Evolutionary conservation across 1,140 invertebrate genomes (phyloP).

Genomic region (Venustaconcha ellipsiformis): DNA sequence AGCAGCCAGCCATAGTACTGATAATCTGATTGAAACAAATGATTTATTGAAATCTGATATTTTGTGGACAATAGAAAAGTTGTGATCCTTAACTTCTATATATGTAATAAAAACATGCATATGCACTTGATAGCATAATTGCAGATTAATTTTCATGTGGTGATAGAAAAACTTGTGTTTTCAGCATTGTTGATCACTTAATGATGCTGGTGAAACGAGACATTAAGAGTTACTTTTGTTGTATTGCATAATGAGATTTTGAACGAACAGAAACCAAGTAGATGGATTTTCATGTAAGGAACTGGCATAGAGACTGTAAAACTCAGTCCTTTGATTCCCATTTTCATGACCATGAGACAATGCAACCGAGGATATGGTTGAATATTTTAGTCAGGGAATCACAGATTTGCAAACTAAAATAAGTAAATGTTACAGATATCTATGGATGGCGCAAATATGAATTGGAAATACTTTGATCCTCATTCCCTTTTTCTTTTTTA

Average conservation of each 20-base stretch:
- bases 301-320: conserved; percentile 22
- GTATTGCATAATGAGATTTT: conserved; percentile 39
- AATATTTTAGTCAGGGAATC: conserved; percentile 16
- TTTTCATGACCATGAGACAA: conserved; percentile 40
- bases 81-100: too few relatives aligned
- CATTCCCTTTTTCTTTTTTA: too few relatives aligned
- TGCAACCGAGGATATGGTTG: conserved; percentile 32
- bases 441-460: conserved; percentile 50
- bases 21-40: too few relatives aligned
- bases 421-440: conserved; percentile 33
- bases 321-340: conserved; percentile 32
- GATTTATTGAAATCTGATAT: too few relatives aligned
- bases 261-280: conserved; percentile 38
- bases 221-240: conserved; percentile 9
- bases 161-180: too few relatives aligned
- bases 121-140: too few relatives aligned
- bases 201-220: not conserved
- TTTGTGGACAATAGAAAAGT: too few relatives aligned
- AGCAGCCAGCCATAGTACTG: too few relatives aligned
- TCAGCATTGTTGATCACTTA: conserved; percentile 1
- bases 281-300: conserved; percentile 40
- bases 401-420: conserved; percentile 13
- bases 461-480: conserved; percentile 26
- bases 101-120: too few relatives aligned
- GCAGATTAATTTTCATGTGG: too few relatives aligned